A percentile compares a stretch with the other conserved stretches of the same genome.
Evolutionary conservation across 2,113 vertebrate species (phyloP).

Genomic region (Eurypyga helias): DNA sequence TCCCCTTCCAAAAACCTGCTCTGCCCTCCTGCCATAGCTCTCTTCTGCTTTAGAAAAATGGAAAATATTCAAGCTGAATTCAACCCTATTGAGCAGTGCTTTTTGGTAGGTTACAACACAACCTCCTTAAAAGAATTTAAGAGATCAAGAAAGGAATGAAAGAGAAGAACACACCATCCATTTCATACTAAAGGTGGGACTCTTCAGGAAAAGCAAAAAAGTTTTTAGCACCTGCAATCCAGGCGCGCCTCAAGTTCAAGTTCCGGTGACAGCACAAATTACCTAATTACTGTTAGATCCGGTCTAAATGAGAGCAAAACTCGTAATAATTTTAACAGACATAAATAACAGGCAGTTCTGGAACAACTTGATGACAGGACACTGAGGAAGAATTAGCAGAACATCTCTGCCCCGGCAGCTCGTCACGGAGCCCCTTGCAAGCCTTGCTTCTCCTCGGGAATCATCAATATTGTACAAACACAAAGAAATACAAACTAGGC

Average conservation of each 20-base stretch:
- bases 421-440: not conserved
- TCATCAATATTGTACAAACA: not conserved
- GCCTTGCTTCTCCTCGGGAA: not conserved
- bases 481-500: not conserved
- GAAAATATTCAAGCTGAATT: not conserved
- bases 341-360: not conserved
- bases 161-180: not conserved
- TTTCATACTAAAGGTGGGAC: fast-evolving
- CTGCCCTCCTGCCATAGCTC: not conserved
- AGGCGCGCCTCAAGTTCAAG: not conserved
- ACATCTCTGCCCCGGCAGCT: not conserved
- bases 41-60: not conserved
- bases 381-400: not conserved
- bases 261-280: constrained; percentile 13
- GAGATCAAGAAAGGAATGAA: not conserved
- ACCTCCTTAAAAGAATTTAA: not conserved
- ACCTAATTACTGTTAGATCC: not conserved
- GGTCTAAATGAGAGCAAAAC: not conserved
- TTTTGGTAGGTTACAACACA: not conserved
- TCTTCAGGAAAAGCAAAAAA: not conserved
- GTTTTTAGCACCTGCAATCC: not conserved
- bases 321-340: not conserved
- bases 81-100: not conserved
- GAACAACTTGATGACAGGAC: not conserved
- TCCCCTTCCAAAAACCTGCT: not conserved